Conservation (phyloP, 2,888 invertebrate genomes). For the Folsomia manolachei region DNA sequence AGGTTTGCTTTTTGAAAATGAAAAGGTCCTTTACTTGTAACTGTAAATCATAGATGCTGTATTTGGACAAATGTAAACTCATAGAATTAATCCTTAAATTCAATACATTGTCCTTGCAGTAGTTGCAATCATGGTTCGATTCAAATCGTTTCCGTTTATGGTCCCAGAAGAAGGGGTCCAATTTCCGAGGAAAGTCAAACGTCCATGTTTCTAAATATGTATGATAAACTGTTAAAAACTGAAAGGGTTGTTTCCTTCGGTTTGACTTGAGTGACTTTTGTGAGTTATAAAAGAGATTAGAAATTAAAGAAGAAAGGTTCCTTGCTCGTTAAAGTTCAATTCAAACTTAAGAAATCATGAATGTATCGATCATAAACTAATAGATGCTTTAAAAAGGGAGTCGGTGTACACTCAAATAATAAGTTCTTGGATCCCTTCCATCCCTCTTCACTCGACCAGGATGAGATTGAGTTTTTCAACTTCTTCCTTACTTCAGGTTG, state of each 20-base stretch:
- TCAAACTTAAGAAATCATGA: background rate
- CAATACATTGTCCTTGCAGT: too few species aligned
- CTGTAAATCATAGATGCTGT: too few species aligned
- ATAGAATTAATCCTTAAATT: too few species aligned
- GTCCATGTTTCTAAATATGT: background rate
- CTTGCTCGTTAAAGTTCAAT: slow-evolving; percentile 7
- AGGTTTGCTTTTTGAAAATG: too few species aligned
- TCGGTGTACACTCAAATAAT: background rate
- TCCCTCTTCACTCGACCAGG: background rate
- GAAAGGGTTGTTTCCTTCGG: slow-evolving; percentile 13
- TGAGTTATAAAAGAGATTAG: background rate
- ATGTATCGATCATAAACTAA: slow-evolving; percentile 20
- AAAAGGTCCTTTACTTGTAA: too few species aligned
- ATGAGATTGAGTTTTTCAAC: slow-evolving; percentile 4
- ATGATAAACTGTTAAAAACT: slow-evolving; percentile 16
- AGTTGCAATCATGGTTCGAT: too few species aligned
- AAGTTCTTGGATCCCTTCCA: background rate
- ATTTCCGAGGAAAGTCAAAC: background rate
- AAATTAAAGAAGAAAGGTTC: background rate
- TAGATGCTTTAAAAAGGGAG: background rate
- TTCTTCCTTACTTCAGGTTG: too few species aligned
- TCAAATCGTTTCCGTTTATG: too few species aligned
- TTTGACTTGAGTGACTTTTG: slow-evolving; percentile 9
- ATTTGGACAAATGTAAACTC: too few species aligned
- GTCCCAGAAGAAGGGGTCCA: too few species aligned